A percentile compares a stretch with the other conserved stretches of the same genome.
Conservation (phyloP, 2,888 invertebrate species). For the Encarsia formosa region DNA sequence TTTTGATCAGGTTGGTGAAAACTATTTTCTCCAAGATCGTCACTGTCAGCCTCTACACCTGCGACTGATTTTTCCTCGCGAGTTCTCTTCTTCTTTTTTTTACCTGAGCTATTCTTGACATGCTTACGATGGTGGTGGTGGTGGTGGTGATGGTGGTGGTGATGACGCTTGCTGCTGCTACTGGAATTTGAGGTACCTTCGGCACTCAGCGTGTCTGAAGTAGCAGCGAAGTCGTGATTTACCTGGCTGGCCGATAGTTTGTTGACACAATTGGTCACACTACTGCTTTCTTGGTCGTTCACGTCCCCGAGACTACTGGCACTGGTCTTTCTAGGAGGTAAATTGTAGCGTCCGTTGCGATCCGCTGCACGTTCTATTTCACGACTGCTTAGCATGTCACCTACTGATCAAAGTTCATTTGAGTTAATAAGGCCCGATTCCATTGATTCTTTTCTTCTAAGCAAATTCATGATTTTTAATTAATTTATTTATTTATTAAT, state of each 20-base stretch:
- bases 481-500: no score
- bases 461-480: no score
- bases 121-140: constrained; percentile 48
- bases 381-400: constrained; percentile 53
- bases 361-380: constrained; percentile 48
- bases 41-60: constrained; percentile 31
- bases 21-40: no score
- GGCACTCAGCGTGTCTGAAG: neutral
- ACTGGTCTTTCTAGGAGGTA: constrained; percentile 45
- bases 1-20: no score
- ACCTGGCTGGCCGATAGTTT: neutral
- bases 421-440: no score
- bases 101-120: constrained; percentile 43
- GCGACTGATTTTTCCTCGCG: constrained; percentile 39
- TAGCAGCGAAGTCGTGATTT: constrained; percentile 16
- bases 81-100: constrained; percentile 48
- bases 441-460: no score
- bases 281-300: neutral
- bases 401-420: no score
- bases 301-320: constrained; percentile 33
- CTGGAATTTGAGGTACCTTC: neutral
- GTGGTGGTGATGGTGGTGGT: no score
- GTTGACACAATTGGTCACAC: neutral
- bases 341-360: constrained; percentile 48
- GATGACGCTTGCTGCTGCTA: constrained; percentile 34